Evolutionary conservation across 2,888 invertebrate species (phyloP).

Genomic region (Oxytorus armatus): DNA sequence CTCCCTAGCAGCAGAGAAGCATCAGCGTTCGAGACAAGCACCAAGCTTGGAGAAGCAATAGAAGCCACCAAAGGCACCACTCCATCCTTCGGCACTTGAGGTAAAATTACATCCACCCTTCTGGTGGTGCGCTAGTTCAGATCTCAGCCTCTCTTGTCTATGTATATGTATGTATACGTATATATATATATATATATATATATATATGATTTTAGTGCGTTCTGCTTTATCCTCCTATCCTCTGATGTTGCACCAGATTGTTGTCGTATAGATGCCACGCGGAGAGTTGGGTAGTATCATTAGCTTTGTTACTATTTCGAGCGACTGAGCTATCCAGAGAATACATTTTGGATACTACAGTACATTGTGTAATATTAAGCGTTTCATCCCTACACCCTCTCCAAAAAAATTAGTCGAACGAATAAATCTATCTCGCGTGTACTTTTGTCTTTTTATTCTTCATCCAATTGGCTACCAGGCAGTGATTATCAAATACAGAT

Average conservation of each 20-base stretch:
- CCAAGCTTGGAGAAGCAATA: constrained; percentile 50
- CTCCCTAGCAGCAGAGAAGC: constrained; percentile 48
- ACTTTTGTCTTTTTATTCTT: too few species aligned
- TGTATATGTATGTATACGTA: constrained; percentile 2
- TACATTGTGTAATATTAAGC: not conserved
- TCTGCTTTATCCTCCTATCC: constrained; percentile 22
- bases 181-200: constrained; percentile 5
- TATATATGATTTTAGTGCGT: constrained; percentile 21
- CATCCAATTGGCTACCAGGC: too few species aligned
- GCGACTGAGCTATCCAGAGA: constrained; percentile 26
- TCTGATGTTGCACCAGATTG: constrained; percentile 49
- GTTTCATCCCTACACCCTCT: constrained; percentile 6
- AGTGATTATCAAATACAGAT: too few species aligned
- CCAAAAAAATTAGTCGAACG: not conserved
- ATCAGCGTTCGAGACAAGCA: constrained; percentile 47
- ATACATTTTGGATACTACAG: constrained; percentile 5
- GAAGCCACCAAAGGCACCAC: constrained; percentile 68
- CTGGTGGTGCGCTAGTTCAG: constrained; percentile 15
- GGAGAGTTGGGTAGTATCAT: constrained; percentile 67
- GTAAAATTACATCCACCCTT: constrained; percentile 68
- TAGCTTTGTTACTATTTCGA: constrained; percentile 66
- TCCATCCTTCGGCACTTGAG: constrained; percentile 67
- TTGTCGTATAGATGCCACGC: constrained; percentile 44
- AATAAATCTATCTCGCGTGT: too few species aligned
- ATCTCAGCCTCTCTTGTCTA: constrained; percentile 50